Percentiles rank a stretch among this genome's conserved stretches.
Conservation (phyloP, 2,888 invertebrate species). For the Caenorhabditis angaria region DNA sequence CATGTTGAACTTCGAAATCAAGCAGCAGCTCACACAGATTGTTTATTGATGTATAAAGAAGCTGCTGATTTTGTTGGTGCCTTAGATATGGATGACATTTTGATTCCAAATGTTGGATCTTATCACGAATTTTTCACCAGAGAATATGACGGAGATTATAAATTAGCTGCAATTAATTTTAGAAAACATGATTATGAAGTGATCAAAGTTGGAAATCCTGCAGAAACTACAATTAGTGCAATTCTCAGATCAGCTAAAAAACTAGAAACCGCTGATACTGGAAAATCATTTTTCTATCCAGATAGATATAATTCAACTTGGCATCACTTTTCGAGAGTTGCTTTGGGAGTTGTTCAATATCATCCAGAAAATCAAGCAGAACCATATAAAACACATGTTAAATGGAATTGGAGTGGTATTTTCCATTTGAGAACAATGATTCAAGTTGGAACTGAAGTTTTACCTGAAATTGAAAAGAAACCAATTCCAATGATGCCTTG, state of each 20-base stretch:
- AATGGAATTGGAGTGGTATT: slow-evolving; percentile 2
- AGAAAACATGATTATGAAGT: slow-evolving; percentile 11
- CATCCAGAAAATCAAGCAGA: background rate
- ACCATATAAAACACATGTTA: background rate
- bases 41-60: slow-evolving; percentile 44
- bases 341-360: slow-evolving; percentile 10
- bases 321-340: slow-evolving; percentile 23
- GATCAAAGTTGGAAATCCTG: too few relatives aligned
- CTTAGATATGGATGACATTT: slow-evolving; percentile 33
- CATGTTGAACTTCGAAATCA: slow-evolving; percentile 48
- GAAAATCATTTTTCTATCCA: slow-evolving; percentile 21
- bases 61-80: slow-evolving; percentile 30
- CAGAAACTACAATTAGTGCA: slow-evolving; percentile 1
- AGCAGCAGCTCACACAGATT: too few relatives aligned
- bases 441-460: background rate
- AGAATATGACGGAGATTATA: slow-evolving; percentile 21
- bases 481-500: too few relatives aligned
- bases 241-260: slow-evolving; percentile 15
- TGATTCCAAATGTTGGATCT: slow-evolving; percentile 23
- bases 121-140: slow-evolving; percentile 35
- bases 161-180: slow-evolving; percentile 29
- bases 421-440: background rate
- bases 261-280: slow-evolving; percentile 9
- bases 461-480: background rate
- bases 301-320: slow-evolving; percentile 38